These are phyloP conservation scores for Taxidea taxus DNA, from an alignment of 2,113 vertebrate species.

Conservation along the genomic window DNA sequence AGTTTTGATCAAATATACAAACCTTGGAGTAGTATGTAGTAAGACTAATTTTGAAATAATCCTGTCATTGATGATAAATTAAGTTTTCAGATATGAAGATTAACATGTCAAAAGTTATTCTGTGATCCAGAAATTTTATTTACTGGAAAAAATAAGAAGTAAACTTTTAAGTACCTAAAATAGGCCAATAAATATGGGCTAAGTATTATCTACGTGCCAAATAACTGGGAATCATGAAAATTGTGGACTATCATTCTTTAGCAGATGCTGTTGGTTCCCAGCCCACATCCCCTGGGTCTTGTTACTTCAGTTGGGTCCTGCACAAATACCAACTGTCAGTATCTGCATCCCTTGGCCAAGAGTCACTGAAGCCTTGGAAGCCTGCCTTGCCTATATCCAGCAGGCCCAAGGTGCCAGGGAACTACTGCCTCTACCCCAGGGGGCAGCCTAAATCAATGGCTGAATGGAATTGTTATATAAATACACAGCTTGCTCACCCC, in stretches of 20 bases:
- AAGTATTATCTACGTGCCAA: background rate
- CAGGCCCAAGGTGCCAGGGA: background rate
- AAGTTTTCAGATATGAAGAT: background rate
- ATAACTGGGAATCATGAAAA: background rate
- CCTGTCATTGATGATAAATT: background rate
- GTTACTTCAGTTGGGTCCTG: background rate
- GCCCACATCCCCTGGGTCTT: background rate
- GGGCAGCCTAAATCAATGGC: background rate
- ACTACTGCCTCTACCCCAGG: background rate
- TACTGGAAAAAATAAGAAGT: background rate
- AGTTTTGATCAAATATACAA: constrained; percentile 21
- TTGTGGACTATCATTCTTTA: background rate
- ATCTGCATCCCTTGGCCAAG: background rate
- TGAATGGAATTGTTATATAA: background rate
- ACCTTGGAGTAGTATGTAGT: background rate
- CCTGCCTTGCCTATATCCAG: background rate
- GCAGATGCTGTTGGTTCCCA: background rate
- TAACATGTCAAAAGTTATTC: constrained; percentile 21
- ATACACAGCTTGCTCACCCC: background rate
- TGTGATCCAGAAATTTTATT: background rate
- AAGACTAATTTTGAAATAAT: constrained; percentile 42
- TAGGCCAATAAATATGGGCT: background rate
- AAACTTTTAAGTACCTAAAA: background rate
- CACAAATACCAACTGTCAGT: background rate
- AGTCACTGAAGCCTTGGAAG: background rate